Conservation (phyloP, 2,113 vertebrate genomes). For the Phaethon lepturus region DNA sequence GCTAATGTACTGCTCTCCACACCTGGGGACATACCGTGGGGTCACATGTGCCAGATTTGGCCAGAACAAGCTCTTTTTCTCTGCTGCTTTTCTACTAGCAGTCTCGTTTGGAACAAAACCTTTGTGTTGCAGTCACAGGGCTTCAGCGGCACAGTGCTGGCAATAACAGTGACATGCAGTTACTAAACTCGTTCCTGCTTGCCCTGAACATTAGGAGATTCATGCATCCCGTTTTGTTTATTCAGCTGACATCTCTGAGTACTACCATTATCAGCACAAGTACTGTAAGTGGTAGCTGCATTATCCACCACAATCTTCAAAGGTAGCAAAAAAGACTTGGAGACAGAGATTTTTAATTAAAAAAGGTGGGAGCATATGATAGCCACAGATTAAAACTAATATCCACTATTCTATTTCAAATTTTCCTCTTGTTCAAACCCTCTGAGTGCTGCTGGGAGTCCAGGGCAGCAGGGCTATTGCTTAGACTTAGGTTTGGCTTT, state of each 20-base stretch:
- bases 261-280: background rate
- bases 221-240: background rate
- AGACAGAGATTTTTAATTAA: background rate
- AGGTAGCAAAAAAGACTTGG: background rate
- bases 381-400: background rate
- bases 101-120: background rate
- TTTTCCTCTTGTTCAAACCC: background rate
- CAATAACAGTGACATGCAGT: background rate
- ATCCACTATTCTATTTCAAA: background rate
- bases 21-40: rapidly evolving
- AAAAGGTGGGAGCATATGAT: background rate
- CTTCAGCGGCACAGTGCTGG: background rate
- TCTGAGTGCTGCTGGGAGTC: background rate
- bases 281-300: background rate
- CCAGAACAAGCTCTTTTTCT: background rate
- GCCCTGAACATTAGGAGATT: background rate
- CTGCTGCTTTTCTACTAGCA: rapidly evolving
- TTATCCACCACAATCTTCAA: background rate
- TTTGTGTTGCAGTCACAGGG: background rate
- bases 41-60: rapidly evolving
- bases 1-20: background rate
- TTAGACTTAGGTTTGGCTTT: background rate
- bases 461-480: background rate
- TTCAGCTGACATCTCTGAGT: background rate
- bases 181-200: background rate